Percentiles rank a stretch among this genome's conserved stretches.
These are phyloP conservation scores for Gasterosteus aculeatus DNA, from an alignment of 2,113 vertebrate species.

Conservation along the genomic window DNA sequence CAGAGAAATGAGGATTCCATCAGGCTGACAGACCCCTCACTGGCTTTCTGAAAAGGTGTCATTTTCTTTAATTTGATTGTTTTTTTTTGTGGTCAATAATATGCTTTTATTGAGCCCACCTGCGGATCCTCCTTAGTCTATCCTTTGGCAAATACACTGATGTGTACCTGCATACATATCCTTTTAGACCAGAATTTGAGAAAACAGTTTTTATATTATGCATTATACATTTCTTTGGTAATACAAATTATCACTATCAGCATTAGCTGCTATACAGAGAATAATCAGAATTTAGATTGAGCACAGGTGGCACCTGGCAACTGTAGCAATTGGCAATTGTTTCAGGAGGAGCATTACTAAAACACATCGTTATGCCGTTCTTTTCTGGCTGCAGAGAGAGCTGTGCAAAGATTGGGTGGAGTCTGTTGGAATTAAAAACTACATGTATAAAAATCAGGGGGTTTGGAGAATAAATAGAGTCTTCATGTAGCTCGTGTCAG, in stretches of 20 bases:
- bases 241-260: slow-evolving; percentile 16
- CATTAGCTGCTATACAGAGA: slow-evolving; percentile 5
- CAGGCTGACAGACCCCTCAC: slow-evolving; percentile 76
- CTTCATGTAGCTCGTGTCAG: neutral
- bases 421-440: neutral
- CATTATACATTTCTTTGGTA: slow-evolving; percentile 3
- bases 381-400: neutral
- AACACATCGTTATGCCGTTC: neutral
- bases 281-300: slow-evolving; percentile 7
- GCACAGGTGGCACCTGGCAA: neutral
- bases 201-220: slow-evolving; percentile 19
- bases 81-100: slow-evolving; percentile 73
- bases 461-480: neutral
- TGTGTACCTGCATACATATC: slow-evolving; percentile 30
- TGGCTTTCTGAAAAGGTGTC: slow-evolving; percentile 79
- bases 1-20: slow-evolving; percentile 80
- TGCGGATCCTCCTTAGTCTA: slow-evolving; percentile 45
- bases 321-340: too few species aligned
- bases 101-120: slow-evolving; percentile 77
- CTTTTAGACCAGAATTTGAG: slow-evolving; percentile 18
- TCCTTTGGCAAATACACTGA: slow-evolving; percentile 45
- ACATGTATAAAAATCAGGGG: neutral
- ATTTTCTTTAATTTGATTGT: slow-evolving; percentile 84
- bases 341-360: neutral
- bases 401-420: neutral